A percentile compares a stretch with the other conserved stretches of the same genome.
These are phyloP conservation scores for Sphenodon punctatus DNA, from an alignment of 2,797 vertebrate genomes.

Conservation along the genomic window DNA sequence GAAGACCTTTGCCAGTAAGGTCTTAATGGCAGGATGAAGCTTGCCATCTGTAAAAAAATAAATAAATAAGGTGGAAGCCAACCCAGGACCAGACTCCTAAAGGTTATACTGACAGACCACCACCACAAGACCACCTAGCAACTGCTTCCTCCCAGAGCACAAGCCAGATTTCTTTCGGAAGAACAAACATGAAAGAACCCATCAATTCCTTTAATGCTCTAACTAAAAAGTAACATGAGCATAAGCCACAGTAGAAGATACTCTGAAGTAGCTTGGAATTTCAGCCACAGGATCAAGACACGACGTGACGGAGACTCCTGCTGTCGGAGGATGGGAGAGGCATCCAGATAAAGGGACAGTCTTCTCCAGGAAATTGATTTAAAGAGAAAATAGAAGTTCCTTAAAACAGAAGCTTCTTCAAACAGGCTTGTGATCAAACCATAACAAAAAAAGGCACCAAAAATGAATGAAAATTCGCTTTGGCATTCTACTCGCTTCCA, in stretches of 20 bases:
- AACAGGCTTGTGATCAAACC: slow-evolving; percentile 42
- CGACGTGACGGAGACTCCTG: background rate
- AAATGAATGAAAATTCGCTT: slow-evolving; percentile 42
- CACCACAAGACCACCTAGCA: no score
- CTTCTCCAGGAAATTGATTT: background rate
- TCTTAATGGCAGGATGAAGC: background rate
- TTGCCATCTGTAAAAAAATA: no score
- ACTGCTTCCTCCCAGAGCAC: background rate
- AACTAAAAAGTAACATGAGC: background rate
- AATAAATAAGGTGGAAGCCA: no score
- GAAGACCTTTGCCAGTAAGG: accelerated
- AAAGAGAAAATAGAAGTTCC: slow-evolving; percentile 58
- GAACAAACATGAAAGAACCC: slow-evolving; percentile 19
- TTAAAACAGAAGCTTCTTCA: slow-evolving; percentile 77
- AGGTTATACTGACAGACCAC: background rate
- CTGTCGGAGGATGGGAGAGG: background rate
- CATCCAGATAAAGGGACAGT: background rate
- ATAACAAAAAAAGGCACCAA: slow-evolving; percentile 64
- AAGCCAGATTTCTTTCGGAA: background rate
- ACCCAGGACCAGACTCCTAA: background rate
- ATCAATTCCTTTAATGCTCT: slow-evolving; percentile 16
- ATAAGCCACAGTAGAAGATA: slow-evolving; percentile 2
- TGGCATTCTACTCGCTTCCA: slow-evolving; percentile 44
- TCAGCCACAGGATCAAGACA: background rate
- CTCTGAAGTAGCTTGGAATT: background rate